These are phyloP conservation scores for Syrista parreyssii DNA, from an alignment of 2,888 invertebrate species.

Conservation along the genomic window DNA sequence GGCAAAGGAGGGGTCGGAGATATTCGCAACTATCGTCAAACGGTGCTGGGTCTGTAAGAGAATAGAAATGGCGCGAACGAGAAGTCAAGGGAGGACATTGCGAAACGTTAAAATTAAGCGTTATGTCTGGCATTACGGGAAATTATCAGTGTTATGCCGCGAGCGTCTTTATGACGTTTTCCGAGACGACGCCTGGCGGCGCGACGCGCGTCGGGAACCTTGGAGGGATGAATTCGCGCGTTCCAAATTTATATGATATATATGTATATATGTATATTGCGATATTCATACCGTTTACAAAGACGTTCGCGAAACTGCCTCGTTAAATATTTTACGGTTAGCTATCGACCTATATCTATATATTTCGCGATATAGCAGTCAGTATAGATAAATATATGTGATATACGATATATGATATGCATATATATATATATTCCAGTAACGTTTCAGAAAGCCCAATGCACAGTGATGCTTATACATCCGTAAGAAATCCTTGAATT, in stretches of 20 bases:
- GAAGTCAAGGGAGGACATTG: slow-evolving; percentile 7
- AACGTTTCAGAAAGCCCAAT: neutral
- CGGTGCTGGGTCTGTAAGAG: slow-evolving; percentile 2
- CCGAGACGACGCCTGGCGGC: slow-evolving; percentile 12
- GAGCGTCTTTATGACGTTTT: slow-evolving; percentile 36
- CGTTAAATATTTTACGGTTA: slow-evolving; percentile 62
- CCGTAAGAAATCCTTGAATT: too few species aligned
- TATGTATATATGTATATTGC: slow-evolving; percentile 51
- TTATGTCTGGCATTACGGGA: slow-evolving; percentile 44
- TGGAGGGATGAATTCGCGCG: slow-evolving; percentile 25
- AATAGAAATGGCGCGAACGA: neutral
- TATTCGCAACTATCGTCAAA: neutral
- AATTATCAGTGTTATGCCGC: slow-evolving; percentile 47
- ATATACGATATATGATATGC: neutral
- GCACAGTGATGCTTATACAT: neutral
- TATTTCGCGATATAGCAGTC: too few species aligned
- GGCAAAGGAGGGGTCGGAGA: neutral
- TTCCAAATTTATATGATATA: slow-evolving; percentile 36
- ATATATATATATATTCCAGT: slow-evolving; percentile 2
- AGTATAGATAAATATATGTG: too few species aligned
- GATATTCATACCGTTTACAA: slow-evolving; percentile 61
- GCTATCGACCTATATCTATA: neutral
- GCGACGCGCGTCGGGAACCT: slow-evolving; percentile 13
- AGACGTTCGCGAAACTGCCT: slow-evolving; percentile 54
- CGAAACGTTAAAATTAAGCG: slow-evolving; percentile 44